These are phyloP conservation scores for Malacoctenus gilli DNA, from an alignment of 2,797 vertebrate genomes.

Conservation along the genomic window DNA sequence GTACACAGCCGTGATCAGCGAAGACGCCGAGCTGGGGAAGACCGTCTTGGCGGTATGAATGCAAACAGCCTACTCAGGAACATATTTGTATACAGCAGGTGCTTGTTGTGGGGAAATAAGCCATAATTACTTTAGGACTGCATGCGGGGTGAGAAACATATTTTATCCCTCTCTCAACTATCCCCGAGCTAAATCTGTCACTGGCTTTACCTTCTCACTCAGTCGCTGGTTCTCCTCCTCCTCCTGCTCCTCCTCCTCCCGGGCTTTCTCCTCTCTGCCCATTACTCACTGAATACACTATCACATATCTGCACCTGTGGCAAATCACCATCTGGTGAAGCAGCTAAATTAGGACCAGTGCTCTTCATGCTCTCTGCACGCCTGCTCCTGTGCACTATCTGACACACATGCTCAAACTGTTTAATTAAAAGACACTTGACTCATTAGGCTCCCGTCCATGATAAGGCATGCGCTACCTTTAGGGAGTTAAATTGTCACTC, in stretches of 20 bases:
- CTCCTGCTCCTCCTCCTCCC: constrained; percentile 19
- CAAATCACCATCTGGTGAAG: constrained; percentile 69
- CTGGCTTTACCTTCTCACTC: constrained; percentile 37
- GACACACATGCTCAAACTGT: constrained; percentile 53
- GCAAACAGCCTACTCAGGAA: background rate
- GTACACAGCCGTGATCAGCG: constrained; percentile 91
- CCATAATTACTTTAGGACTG: constrained; percentile 17
- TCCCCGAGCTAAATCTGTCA: constrained; percentile 24
- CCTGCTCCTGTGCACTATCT: constrained; percentile 44
- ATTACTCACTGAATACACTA: constrained; percentile 55
- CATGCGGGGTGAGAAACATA: constrained; percentile 2
- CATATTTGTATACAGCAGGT: constrained; percentile 1
- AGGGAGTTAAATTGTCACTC: constrained; percentile 12
- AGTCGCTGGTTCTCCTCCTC: constrained; percentile 28
- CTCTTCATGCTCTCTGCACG: constrained; percentile 66
- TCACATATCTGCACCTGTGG: constrained; percentile 68
- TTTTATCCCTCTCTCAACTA: constrained; percentile 13
- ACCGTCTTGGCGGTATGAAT: constrained; percentile 83
- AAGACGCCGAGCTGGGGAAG: constrained; percentile 90
- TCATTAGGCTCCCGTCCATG: constrained; percentile 45
- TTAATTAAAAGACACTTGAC: constrained; percentile 65
- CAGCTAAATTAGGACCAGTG: constrained; percentile 63
- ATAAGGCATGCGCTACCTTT: constrained; percentile 30
- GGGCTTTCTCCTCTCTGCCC: constrained; percentile 34
- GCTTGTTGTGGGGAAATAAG: constrained; percentile 15